Evolutionary conservation across 2,888 invertebrate genomes (phyloP).

Genomic region (Rhabditoides inermis): DNA sequence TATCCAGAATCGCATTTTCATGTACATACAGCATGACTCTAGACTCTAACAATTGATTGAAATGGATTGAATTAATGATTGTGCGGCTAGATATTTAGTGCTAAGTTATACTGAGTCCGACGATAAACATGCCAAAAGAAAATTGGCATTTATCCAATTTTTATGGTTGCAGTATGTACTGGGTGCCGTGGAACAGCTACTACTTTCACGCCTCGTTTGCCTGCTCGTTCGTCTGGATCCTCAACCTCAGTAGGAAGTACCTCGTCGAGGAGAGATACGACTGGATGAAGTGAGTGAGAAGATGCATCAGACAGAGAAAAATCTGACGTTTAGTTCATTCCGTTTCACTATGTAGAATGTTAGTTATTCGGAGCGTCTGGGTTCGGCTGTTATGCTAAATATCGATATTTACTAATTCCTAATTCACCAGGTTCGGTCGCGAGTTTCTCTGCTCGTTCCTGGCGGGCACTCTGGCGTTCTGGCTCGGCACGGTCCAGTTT

Average conservation of each 20-base stretch:
- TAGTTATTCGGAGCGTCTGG: no score
- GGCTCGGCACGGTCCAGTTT: conserved; percentile 68
- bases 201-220: conserved; percentile 73
- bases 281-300: conserved; percentile 59
- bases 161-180: conserved; percentile 64
- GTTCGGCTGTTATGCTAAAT: conserved; percentile 1
- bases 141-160: neutral
- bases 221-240: conserved; percentile 64
- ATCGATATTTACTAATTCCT: no score
- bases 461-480: conserved; percentile 65
- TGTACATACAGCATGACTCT: no score
- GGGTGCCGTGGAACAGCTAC: conserved; percentile 72
- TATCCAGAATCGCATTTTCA: no score
- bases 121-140: neutral
- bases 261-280: conserved; percentile 58
- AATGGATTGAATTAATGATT: no score
- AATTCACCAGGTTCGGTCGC: conserved; percentile 56
- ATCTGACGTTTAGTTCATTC: no score
- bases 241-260: conserved; percentile 62
- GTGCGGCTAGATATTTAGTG: no score
- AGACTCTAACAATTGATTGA: no score
- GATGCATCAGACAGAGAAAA: neutral
- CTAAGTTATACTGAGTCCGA: no score
- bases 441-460: conserved; percentile 61
- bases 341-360: no score